A percentile compares a stretch with the other conserved stretches of the same genome.
These are phyloP conservation scores for Punctoribates punctum DNA, from an alignment of 2,888 invertebrate genomes.

Conservation along the genomic window DNA sequence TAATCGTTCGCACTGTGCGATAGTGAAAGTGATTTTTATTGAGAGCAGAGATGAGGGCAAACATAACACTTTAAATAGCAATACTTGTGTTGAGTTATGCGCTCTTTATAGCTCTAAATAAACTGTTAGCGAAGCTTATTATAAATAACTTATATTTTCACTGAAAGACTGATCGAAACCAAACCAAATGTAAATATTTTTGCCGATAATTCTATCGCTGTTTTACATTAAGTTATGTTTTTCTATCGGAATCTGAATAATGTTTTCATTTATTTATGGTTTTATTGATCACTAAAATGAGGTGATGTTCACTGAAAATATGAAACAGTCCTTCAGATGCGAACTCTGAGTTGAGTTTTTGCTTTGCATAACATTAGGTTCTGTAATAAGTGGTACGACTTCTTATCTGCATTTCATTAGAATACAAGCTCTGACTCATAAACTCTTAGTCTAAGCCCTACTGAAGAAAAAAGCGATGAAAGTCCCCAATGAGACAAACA, in stretches of 20 bases:
- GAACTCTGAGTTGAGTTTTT: not conserved
- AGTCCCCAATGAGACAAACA: constrained; percentile 26
- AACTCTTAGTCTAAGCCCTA: not conserved
- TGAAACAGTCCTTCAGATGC: not conserved
- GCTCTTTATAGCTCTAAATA: not conserved
- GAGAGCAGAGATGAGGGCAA: constrained; percentile 18
- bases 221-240: not conserved
- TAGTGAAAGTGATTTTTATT: constrained; percentile 30
- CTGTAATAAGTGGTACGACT: constrained; percentile 19
- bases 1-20: constrained; percentile 14
- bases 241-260: not conserved
- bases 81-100: constrained; percentile 15
- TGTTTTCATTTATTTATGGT: not conserved
- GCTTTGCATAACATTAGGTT: not conserved
- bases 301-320: constrained; percentile 1
- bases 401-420: constrained; percentile 22
- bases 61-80: constrained; percentile 6
- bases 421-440: not conserved
- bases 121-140: constrained; percentile 19
- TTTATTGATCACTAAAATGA: constrained; percentile 12
- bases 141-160: constrained; percentile 8
- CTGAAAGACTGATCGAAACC: not conserved
- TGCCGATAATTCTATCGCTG: not conserved
- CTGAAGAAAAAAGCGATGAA: not conserved
- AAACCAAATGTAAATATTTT: not conserved